Percentiles rank a stretch among this genome's conserved stretches.
Conservation (phyloP, 1,140 invertebrate species). For the Carposina sasakii region DNA sequence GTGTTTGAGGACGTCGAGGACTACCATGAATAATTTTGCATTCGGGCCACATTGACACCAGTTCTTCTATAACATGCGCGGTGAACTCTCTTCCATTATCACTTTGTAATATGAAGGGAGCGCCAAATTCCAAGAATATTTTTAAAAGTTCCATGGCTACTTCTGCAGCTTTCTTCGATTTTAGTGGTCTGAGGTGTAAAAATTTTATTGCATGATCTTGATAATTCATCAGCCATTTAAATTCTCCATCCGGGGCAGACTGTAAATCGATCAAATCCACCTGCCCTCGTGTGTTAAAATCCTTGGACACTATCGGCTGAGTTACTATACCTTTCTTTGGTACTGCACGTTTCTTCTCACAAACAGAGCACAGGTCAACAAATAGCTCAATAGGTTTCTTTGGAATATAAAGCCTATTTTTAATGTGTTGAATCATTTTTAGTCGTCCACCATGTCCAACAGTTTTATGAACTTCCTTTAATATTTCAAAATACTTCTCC, state of each 20-base stretch:
- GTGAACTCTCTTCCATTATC: slow-evolving; percentile 52
- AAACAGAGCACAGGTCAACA: slow-evolving; percentile 16
- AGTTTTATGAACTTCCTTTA: slow-evolving; percentile 22
- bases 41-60: slow-evolving; percentile 49
- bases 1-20: slow-evolving; percentile 25
- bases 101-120: slow-evolving; percentile 42
- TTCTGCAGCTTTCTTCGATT: slow-evolving; percentile 36
- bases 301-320: slow-evolving; percentile 41
- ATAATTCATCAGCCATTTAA: slow-evolving; percentile 64
- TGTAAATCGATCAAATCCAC: slow-evolving; percentile 69
- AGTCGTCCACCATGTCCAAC: slow-evolving; percentile 30
- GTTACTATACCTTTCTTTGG: slow-evolving; percentile 37
- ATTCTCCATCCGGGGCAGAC: slow-evolving; percentile 48
- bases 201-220: slow-evolving; percentile 70
- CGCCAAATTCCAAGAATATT: slow-evolving; percentile 47
- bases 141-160: slow-evolving; percentile 30
- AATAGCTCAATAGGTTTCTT: slow-evolving; percentile 23
- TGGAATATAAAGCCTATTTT: slow-evolving; percentile 20
- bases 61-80: slow-evolving; percentile 41
- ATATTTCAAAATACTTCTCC: slow-evolving; percentile 30
- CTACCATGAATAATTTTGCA: slow-evolving; percentile 48
- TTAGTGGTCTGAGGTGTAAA: slow-evolving; percentile 34
- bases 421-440: slow-evolving; percentile 23
- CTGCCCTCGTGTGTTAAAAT: slow-evolving; percentile 56
- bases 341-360: slow-evolving; percentile 14